Conservation (phyloP, 2,797 vertebrate genomes). For the Peromyscus nudipes region DNA sequence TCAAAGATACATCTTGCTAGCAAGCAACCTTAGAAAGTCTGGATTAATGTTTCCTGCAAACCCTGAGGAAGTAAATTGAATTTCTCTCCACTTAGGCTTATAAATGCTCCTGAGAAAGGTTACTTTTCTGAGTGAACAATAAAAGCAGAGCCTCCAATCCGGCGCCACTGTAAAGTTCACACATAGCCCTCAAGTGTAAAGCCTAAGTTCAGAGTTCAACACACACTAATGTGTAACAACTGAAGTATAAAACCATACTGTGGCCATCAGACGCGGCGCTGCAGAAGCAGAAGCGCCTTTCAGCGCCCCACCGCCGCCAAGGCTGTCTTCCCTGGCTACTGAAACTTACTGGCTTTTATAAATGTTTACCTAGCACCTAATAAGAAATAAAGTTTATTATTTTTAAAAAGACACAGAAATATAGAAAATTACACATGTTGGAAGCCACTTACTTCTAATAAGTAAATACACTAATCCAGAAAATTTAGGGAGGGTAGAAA, state of each 20-base stretch:
- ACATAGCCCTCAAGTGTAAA: background rate
- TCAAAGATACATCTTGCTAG: slow-evolving; percentile 12
- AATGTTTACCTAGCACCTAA: slow-evolving; percentile 34
- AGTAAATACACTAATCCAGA: background rate
- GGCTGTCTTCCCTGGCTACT: background rate
- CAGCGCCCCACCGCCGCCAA: background rate
- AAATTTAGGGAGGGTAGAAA: slow-evolving; percentile 34
- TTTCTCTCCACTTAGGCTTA: background rate
- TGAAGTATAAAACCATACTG: background rate
- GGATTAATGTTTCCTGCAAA: slow-evolving; percentile 48
- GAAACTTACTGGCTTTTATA: background rate
- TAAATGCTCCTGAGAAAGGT: background rate
- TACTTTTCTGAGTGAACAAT: slow-evolving; percentile 29
- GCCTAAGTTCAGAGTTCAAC: slow-evolving; percentile 55
- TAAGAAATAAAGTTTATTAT: slow-evolving; percentile 8
- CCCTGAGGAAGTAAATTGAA: background rate
- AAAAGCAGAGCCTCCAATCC: background rate
- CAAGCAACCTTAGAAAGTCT: slow-evolving; percentile 12
- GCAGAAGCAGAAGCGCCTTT: background rate
- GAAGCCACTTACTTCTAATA: background rate
- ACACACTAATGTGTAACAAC: background rate
- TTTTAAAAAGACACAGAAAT: background rate
- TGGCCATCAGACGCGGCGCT: background rate
- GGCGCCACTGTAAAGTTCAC: slow-evolving; percentile 46
- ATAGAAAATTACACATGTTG: slow-evolving; percentile 24